phyloP scores from a whole-genome alignment of 2,888 invertebrate genomes.

The Sphaerophoria rueppellii region DNA sequence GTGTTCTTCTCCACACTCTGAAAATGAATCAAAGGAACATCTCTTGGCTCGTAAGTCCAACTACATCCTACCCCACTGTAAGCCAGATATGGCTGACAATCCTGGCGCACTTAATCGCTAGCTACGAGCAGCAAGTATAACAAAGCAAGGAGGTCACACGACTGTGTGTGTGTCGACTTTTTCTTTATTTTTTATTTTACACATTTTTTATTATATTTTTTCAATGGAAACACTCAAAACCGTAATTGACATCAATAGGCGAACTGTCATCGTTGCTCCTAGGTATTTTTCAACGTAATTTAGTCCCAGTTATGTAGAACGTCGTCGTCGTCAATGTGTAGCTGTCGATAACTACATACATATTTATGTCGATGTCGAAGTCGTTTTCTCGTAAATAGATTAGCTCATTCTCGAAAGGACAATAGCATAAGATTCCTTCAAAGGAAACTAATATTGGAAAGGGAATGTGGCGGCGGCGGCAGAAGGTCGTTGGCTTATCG shows the following conservation, averaged over 20 bases:
- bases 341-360: background rate
- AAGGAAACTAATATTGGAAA: background rate
- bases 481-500: conserved; percentile 44
- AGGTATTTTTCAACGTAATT: conserved; percentile 55
- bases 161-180: conserved; percentile 41
- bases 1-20: no score
- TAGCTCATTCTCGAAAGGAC: conserved; percentile 53
- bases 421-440: conserved; percentile 1
- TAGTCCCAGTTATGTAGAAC: conserved; percentile 52
- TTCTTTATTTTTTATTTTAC: conserved; percentile 10
- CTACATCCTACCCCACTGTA: background rate
- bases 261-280: conserved; percentile 41
- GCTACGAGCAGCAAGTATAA: conserved; percentile 60
- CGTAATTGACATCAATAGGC: conserved; percentile 72
- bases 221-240: conserved; percentile 68
- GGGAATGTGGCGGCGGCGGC: background rate
- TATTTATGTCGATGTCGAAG: conserved; percentile 9
- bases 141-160: conserved; percentile 70
- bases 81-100: background rate
- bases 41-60: background rate
- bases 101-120: conserved; percentile 47
- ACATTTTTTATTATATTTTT: conserved; percentile 22
- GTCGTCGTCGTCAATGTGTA: conserved; percentile 9
- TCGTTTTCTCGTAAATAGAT: conserved; percentile 63
- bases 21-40: no score